Percentiles rank a stretch among this genome's conserved stretches.
Evolutionary conservation across 2,797 vertebrate species (phyloP).

Genomic region (Florisuga fusca): DNA sequence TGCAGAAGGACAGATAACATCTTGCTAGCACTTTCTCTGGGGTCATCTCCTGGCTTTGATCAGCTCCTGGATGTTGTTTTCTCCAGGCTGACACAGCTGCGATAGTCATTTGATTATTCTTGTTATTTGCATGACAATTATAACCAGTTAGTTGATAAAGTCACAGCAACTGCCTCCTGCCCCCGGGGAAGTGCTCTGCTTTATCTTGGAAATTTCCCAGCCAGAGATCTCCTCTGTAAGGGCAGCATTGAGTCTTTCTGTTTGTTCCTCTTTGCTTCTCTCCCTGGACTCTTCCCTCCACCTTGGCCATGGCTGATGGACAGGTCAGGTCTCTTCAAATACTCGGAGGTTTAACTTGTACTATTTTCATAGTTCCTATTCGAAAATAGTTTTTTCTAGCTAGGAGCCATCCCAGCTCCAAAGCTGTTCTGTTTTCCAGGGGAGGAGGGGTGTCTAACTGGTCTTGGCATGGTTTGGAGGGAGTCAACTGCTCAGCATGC

Average conservation of each 20-base stretch:
- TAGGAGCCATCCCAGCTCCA: rapidly evolving
- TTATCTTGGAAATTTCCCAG: background rate
- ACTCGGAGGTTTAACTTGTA: rapidly evolving
- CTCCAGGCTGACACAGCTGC: background rate
- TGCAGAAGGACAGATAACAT: background rate
- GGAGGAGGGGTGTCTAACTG: rapidly evolving
- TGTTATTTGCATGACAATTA: conserved; percentile 29
- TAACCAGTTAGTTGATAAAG: background rate
- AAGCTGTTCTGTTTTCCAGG: background rate
- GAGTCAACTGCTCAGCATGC: rapidly evolving
- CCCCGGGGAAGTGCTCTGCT: background rate
- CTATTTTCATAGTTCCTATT: background rate
- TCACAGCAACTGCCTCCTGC: background rate
- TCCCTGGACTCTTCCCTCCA: background rate
- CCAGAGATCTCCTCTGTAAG: background rate
- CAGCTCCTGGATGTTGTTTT: background rate
- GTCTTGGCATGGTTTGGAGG: rapidly evolving
- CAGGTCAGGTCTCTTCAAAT: background rate
- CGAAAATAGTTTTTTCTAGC: background rate
- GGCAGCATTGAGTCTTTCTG: background rate
- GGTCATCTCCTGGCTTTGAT: background rate
- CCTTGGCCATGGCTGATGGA: background rate
- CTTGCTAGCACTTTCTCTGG: background rate
- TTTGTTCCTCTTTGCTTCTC: background rate
- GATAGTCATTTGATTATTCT: background rate